These are phyloP conservation scores for zebrafish (Danio rerio) DNA, from an alignment of 2,113 vertebrate genomes.

Conservation along the genomic window DNA sequence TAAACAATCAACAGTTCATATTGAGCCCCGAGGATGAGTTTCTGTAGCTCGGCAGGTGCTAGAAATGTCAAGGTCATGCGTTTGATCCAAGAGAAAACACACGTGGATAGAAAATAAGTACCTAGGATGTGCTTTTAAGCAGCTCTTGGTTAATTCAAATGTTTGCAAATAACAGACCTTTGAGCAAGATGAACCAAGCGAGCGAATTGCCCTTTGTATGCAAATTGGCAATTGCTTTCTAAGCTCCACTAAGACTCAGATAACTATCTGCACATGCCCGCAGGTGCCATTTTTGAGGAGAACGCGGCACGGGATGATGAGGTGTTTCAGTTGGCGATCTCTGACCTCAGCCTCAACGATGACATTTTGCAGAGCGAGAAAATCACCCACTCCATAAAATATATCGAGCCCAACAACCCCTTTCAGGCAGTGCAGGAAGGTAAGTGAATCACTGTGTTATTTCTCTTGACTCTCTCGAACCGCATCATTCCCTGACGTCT, in stretches of 20 bases:
- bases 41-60: neutral
- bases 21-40: neutral
- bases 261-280: constrained; percentile 42
- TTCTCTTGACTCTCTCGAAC: constrained; percentile 39
- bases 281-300: constrained; percentile 98
- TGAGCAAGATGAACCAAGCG: constrained; percentile 3
- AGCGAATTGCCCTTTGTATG: constrained; percentile 16
- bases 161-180: neutral
- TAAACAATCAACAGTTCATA: neutral
- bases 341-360: constrained; percentile 95
- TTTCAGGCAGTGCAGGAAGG: constrained; percentile 99
- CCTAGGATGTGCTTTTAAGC: constrained; percentile 4
- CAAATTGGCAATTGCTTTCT: constrained; percentile 21
- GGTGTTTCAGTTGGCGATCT: constrained; percentile 96
- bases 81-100: neutral
- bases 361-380: constrained; percentile 98
- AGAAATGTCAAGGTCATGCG: constrained; percentile 27
- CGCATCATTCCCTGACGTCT: constrained; percentile 1
- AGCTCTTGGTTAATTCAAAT: constrained; percentile 13
- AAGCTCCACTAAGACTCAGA: constrained; percentile 17
- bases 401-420: constrained; percentile 95
- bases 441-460: constrained; percentile 71
- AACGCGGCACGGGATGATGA: constrained; percentile 93
- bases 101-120: neutral
- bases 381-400: constrained; percentile 97